Percentiles rank a stretch among this genome's conserved stretches.
These are phyloP conservation scores for Cheilosia pagana DNA, from an alignment of 2,888 invertebrate genomes.

Conservation along the genomic window DNA sequence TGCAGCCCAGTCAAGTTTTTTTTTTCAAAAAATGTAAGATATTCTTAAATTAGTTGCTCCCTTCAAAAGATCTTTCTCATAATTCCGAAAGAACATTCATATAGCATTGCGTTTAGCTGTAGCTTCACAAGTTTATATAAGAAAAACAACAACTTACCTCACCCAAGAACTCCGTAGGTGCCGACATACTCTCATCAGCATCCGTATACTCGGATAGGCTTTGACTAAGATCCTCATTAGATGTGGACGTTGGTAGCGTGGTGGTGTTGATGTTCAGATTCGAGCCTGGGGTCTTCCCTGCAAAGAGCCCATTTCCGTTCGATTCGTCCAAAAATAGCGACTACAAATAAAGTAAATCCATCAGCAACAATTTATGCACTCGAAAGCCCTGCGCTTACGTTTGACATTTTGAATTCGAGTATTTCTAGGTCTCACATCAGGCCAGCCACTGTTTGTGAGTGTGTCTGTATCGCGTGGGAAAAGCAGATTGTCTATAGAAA, in stretches of 20 bases:
- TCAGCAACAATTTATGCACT: conserved; percentile 7
- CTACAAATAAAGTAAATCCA: conserved; percentile 74
- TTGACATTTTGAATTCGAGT: conserved; percentile 62
- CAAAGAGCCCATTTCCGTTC: conserved; percentile 82
- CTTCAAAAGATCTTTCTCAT: no score
- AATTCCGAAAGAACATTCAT: no score
- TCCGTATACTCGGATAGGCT: conserved; percentile 87
- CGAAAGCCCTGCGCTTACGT: conserved; percentile 40
- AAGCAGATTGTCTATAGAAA: conserved; percentile 72
- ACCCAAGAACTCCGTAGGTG: conserved; percentile 90
- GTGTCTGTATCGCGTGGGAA: conserved; percentile 55
- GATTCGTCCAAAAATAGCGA: conserved; percentile 83
- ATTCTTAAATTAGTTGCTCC: no score
- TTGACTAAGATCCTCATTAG: conserved; percentile 87
- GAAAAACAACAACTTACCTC: conserved; percentile 84
- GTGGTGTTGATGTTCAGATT: conserved; percentile 75
- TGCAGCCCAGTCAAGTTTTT: no score
- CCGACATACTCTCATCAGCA: conserved; percentile 89
- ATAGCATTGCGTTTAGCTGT: no score
- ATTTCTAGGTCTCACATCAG: conserved; percentile 61
- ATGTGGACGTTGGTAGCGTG: conserved; percentile 81
- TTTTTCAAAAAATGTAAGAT: no score
- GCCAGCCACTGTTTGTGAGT: conserved; percentile 40
- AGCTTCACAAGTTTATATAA: not conserved
- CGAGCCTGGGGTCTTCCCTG: conserved; percentile 77